Evolutionary conservation across 2,888 invertebrate genomes (phyloP), one percentile per base, ranked within the genome.

Genomic region (Synanthedon vespiformis): DNA sequence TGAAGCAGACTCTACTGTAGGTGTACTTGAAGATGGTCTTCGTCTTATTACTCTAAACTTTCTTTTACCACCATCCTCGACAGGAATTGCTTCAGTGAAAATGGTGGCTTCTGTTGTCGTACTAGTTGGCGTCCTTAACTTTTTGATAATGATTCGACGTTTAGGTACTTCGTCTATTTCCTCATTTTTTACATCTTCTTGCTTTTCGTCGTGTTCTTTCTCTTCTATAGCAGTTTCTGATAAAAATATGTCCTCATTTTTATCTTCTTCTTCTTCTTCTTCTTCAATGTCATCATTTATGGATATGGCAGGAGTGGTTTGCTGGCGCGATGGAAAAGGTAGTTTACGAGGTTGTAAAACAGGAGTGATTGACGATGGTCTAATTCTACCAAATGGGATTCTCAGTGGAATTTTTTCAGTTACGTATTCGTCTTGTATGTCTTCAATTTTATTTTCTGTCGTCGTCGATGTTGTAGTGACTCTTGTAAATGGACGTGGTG

Each of bases 161-260:
- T 70, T 77, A 4, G 74, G 74, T 40, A 56, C 55, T 53, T 59
- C 64, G n/a, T 58, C 54, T 50, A 41, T 65, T 40, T 59, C 61
- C 8, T 34, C 34, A 34, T 8, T 34, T 34, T 34, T 10, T 3
- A 65, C 57, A 4, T 71, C 70, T 40, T 56, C 40, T 27, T 11
- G 54, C 12, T 61, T 58, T 52, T 77, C 78, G 40, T 75, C 68
- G n/a, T 87, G 85, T 62, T 85, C 86, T 59, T 85, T 80, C 58
- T 85, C 86, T 64, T 74, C 84, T 55, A 86, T 81, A n/a, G 84
- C 76, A 67, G 79, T 84, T 68, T 88, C 88, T n/a, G 88, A 88
- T 48, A 88, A 64, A 52, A 72, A 70, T 56, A 88, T 87, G 56
- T 85, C 86, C 55, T 86, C 85, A 52, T 62, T 64, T 64, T 73